Evolutionary conservation across 2,113 vertebrate genomes (phyloP).

Genomic region (Phalacrocorax brasilianus): DNA sequence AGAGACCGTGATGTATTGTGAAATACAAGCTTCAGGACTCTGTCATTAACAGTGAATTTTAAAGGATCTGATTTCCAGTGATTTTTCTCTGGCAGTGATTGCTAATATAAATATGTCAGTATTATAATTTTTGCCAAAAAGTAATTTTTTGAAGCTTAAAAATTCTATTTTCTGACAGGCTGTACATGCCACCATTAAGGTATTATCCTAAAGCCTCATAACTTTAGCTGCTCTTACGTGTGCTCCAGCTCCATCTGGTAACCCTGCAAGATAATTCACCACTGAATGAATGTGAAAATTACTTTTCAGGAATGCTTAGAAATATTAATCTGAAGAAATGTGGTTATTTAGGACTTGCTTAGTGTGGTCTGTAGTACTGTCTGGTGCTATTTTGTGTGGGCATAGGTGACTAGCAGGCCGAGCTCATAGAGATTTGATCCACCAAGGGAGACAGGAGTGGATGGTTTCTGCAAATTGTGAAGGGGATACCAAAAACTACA

Average conservation of each 20-base stretch:
- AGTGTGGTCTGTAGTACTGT: background rate
- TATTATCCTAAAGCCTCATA: background rate
- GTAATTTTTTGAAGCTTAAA: background rate
- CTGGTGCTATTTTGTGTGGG: background rate
- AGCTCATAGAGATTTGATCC: background rate
- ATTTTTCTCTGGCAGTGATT: background rate
- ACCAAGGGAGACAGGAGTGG: background rate
- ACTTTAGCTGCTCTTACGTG: background rate
- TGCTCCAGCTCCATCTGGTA: background rate
- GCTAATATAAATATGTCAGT: background rate
- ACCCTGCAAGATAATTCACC: background rate
- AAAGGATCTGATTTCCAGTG: background rate
- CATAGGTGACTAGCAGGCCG: background rate
- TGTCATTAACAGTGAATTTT: background rate
- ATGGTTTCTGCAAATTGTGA: background rate
- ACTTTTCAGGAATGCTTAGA: background rate
- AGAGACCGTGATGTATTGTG: background rate
- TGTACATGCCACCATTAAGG: background rate
- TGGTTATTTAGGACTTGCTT: background rate
- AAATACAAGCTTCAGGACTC: background rate
- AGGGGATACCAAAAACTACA: background rate
- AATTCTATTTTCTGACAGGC: background rate
- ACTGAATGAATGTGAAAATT: background rate
- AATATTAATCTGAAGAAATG: background rate
- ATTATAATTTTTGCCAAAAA: background rate